Base-by-base conservation (phyloP, 1,140 invertebrate species). In the Stegodyphus mimosarum region DNA sequence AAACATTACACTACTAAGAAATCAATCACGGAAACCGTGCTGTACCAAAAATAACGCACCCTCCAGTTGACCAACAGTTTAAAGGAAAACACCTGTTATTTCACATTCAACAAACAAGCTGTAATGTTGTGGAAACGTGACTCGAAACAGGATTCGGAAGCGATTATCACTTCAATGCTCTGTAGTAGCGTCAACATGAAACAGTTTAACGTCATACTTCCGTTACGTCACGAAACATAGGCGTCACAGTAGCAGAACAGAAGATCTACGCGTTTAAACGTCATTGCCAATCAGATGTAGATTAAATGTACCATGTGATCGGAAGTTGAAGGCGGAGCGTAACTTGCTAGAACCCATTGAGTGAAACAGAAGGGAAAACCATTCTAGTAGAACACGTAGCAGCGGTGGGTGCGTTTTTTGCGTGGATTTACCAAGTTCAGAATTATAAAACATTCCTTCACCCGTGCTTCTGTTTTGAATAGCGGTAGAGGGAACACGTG, bases 321-420 rank as follows among this genome's bases (percentile, higher is more conserved):
- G 80, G 80, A 83, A 83, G 80, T 83, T 13, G 11, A 55, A 70
- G 80, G 80, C 53, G 79, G 79, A 74, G 70, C 80, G n/a, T 55
- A 80, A 49, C 53, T 33, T 80, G 60, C 70, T 60, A 60, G 71
- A 67, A 74, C 50, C 51, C 80, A 83, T 83, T 83, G 70, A 83
- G 80, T 72, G 74, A 83, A 83, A 83, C 33, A 33, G 52, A 64
- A 74, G 80, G 80, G 18, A 83, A 83, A 83, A 83, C 80, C 80
- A 83, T 83, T 83, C 17, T 60, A 52, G 72, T 83, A 63, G 63
- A 74, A 74, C 80, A 53, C 6, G 33, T 50, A 13, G 80, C 4
- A 71, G 15, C 33, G 78, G 49, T 52, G 33, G 52, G 55, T 74
- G n/a, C 15, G 60, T 11, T 71, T 80, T 71, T 80, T 80, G 17